A percentile compares a stretch with the other conserved stretches of the same genome.
These are phyloP conservation scores for Sebastiscus albofasciatus DNA, from an alignment of 2,797 vertebrate genomes.

Conservation along the genomic window DNA sequence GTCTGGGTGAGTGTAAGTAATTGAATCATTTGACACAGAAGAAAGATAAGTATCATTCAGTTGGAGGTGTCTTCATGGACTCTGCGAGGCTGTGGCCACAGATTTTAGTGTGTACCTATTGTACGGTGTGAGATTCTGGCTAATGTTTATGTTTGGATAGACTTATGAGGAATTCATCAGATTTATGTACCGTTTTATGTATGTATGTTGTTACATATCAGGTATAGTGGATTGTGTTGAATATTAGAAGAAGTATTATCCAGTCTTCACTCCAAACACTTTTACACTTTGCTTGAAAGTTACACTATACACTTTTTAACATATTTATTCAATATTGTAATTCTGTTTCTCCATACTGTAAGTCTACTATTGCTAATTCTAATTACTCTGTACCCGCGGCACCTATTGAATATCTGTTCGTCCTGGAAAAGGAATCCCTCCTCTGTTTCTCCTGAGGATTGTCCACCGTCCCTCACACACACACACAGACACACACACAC, in stretches of 20 bases:
- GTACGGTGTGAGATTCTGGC: not conserved
- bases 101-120: not conserved
- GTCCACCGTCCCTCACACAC: not conserved
- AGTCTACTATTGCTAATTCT: not conserved
- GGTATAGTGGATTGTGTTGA: not conserved
- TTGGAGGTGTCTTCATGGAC: slow-evolving; percentile 37
- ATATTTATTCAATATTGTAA: not conserved
- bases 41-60: slow-evolving; percentile 71
- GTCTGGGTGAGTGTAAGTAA: slow-evolving; percentile 78
- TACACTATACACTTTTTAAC: not conserved
- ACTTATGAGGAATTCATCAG: not conserved
- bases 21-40: slow-evolving; percentile 79
- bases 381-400: not conserved
- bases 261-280: not conserved
- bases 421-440: not conserved
- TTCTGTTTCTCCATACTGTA: not conserved
- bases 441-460: not conserved
- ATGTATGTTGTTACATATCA: not conserved
- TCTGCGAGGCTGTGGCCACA: slow-evolving; percentile 19
- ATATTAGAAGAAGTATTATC: not conserved
- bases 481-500: too few relatives aligned
- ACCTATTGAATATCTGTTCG: not conserved
- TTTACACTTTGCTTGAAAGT: not conserved
- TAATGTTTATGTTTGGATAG: not conserved
- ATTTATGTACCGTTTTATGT: not conserved